Evolutionary conservation across 2,113 vertebrate species (phyloP).

Genomic region (Bubo bubo): DNA sequence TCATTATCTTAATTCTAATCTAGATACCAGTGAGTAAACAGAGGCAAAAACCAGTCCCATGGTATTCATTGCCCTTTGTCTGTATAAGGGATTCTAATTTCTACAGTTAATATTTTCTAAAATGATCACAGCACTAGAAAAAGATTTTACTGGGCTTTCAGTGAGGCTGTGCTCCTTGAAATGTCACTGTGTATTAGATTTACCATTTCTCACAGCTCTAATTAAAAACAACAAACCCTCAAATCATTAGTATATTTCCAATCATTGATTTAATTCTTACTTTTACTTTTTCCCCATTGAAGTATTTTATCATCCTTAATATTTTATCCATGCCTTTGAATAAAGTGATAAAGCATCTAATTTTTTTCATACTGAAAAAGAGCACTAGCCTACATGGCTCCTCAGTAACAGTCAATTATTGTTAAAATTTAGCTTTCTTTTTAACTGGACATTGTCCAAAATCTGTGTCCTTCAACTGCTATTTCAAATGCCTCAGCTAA

Average conservation of each 20-base stretch:
- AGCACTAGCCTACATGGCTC: neutral
- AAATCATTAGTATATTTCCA: neutral
- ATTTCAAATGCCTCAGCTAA: constrained; percentile 53
- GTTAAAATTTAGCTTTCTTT: constrained; percentile 16
- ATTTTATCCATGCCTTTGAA: neutral
- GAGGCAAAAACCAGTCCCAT: neutral
- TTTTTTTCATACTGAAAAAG: neutral
- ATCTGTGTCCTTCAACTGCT: constrained; percentile 60
- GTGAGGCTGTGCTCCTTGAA: neutral
- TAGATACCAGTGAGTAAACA: neutral
- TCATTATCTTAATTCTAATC: neutral
- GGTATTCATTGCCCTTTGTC: neutral
- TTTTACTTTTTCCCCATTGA: neutral
- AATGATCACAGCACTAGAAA: neutral
- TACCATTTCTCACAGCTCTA: neutral
- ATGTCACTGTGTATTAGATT: neutral
- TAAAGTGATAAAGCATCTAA: neutral
- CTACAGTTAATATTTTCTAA: neutral
- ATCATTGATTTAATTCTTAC: neutral
- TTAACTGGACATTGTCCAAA: constrained; percentile 25
- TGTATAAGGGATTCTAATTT: neutral
- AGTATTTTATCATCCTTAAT: neutral
- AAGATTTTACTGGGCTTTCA: neutral
- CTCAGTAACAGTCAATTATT: neutral
- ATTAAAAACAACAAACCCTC: neutral